Percentiles rank a stretch among this genome's conserved stretches.
phyloP scores from a whole-genome alignment of 2,797 vertebrate genomes.

The Darevskia nairensis region DNA sequence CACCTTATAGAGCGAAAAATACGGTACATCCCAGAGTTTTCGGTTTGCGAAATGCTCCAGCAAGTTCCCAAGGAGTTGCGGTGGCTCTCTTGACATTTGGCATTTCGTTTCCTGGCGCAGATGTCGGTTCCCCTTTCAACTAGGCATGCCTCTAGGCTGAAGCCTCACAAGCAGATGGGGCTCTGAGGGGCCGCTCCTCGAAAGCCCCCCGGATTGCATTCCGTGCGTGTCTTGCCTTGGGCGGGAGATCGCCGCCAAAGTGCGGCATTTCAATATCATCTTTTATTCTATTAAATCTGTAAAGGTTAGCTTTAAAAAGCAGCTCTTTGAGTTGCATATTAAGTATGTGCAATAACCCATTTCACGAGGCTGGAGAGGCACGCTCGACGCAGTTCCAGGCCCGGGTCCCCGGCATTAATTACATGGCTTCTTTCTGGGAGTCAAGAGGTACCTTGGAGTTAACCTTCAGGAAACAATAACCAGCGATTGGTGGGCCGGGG shows the following conservation, averaged over 20 bases:
- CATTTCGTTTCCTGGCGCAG: not conserved
- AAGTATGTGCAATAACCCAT: slow-evolving; percentile 1
- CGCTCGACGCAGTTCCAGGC: not conserved
- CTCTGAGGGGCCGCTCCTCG: not conserved
- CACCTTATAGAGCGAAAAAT: too few species aligned
- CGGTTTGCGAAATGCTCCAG: not conserved
- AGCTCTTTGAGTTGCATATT: not conserved
- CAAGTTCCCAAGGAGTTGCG: not conserved
- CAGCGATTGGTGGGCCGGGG: too few species aligned
- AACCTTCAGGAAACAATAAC: not conserved
- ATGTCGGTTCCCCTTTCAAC: not conserved
- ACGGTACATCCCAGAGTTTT: too few species aligned
- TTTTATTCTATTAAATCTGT: slow-evolving; percentile 61
- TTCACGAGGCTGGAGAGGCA: not conserved
- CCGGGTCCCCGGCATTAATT: not conserved
- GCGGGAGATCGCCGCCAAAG: not conserved
- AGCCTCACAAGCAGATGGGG: not conserved
- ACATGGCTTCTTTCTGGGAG: not conserved
- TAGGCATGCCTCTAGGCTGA: not conserved
- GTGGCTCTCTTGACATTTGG: not conserved
- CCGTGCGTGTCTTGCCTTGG: not conserved
- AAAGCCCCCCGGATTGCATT: not conserved
- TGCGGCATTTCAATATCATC: slow-evolving; percentile 16
- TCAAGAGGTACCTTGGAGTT: not conserved
- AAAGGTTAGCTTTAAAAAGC: slow-evolving; percentile 19